Evolutionary conservation across 2,888 invertebrate species (phyloP), one percentile per base, ranked within the genome.

Genomic region (Tetragonisca angustula): DNA sequence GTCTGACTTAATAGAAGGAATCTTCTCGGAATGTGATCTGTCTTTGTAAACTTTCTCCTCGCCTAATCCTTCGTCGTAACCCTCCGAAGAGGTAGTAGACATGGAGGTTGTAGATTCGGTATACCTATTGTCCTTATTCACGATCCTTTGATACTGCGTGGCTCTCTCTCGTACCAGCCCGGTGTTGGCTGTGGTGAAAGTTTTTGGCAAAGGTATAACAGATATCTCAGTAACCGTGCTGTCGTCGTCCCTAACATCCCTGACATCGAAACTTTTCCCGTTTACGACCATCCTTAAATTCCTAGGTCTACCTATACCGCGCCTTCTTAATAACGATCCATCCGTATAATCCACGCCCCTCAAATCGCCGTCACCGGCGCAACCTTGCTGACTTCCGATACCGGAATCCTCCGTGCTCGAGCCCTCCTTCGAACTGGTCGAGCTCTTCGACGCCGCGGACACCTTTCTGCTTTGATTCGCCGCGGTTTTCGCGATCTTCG

Each of bases 31-130:
- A 89, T 95, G 95, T 81, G 96, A 95, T 86, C 95, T 95, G 95
- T 98, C 96, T 95, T 97, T 95, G 94, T 97, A 96, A 92, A 97
- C 96, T 95, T 97, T 95, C 95, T 96, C 96, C 95, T 98, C 96
- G 94, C 97, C 95, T 91, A 95, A 92, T 77, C 95, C 95, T 75
- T 95, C 95, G 88, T 95, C 95, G 85, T 95, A 94, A 4, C 94
- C 94, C 43, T 94, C 94, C 0, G 94, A 94, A 0, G 94, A 94
- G 0, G 94, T 94, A 2, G 94, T 94, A n/a, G 94, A 94, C 93
- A 94, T 93, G 0, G 94, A 94, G 9, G 93, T 94, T 4, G 91
- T 93, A 19, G 94, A 93, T 27, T 94, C 94, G 24, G 91, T 93
- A 79, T 93, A 94, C 49, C 93, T 90, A 52, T 94, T 94, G 84